phyloP scores from a whole-genome alignment of 2,888 invertebrate genomes.

The Lamellibrachia satsuma region DNA sequence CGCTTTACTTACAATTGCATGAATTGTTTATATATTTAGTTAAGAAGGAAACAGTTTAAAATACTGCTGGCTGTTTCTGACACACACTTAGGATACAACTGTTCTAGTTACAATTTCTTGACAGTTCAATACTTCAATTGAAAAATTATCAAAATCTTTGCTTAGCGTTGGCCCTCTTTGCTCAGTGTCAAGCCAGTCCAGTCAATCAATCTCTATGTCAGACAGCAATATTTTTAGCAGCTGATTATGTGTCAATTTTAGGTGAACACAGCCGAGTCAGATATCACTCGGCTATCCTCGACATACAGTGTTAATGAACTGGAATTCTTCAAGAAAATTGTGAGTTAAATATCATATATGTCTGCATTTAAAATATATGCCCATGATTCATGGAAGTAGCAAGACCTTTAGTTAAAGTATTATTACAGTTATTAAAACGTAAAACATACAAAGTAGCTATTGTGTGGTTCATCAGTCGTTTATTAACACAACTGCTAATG shows the following conservation, averaged over 20 bases:
- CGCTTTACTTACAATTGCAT: too few species aligned
- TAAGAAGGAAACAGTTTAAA: too few species aligned
- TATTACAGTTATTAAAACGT: too few species aligned
- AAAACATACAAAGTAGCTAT: too few species aligned
- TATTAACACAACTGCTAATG: too few species aligned
- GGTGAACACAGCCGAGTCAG: constrained; percentile 57
- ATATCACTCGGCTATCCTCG: constrained; percentile 53
- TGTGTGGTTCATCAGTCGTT: too few species aligned
- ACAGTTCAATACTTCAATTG: neutral
- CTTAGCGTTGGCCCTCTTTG: neutral
- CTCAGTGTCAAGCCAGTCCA: neutral
- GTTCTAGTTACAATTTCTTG: too few species aligned
- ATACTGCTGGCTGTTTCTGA: too few species aligned
- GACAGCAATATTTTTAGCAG: neutral
- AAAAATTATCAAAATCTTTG: neutral
- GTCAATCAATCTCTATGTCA: neutral
- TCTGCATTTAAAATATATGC: neutral
- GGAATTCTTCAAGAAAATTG: constrained; percentile 63
- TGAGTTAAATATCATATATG: constrained; percentile 40
- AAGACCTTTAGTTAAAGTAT: neutral
- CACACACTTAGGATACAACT: too few species aligned
- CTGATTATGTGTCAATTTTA: constrained; percentile 34
- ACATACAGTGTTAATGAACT: constrained; percentile 57
- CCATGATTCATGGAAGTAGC: neutral
- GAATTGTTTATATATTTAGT: too few species aligned